Base-by-base conservation (phyloP, 2,113 vertebrate genomes). In the Halcyon malimbica region DNA sequence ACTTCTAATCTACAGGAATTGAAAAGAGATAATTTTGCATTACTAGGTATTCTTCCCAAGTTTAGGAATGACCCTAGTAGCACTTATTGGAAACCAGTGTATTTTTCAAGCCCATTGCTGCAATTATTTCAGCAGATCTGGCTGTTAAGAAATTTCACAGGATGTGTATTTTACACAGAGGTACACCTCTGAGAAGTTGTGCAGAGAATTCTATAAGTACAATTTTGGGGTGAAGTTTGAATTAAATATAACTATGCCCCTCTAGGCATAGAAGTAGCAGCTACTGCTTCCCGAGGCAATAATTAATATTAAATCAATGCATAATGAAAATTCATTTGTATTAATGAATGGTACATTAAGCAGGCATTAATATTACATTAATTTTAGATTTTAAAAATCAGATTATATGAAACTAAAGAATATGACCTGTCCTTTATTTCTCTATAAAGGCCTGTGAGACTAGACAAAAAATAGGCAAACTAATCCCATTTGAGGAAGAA, bases 321-420 rank as follows among this genome's bases (percentile, higher is more conserved):
- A 89, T 90, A 83, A 80, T 89, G 75, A 89, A 94, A 96, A 92
- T 89, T 93, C 35, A 93, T 89, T 89, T 90, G 21, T 92, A 96
- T 95, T 96, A 94, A 96, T 96, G 94, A 95, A 74, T 54, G 51
- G 64, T 46, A 24, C 46, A 95, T 90, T 93, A 77, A 77, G 35
- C 4, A 83, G 59, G 6, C 59, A 88, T 92, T 92, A 93, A 80
- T 83, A 70, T 54, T 92, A 15, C 46, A 92, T 93, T 93, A 67
- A 89, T 93, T 89, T 92, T 35, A 50, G 39, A 65, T 77, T 94
- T 80, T 37, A 16, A 60, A 94, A 81, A 59, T 14, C 33, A 59
- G 67, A 67, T 86, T n/a, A 62, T 42, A 35, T 37, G n/a, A 83
- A 77, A 42, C 2, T 57, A 85, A 57, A 80, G 29, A 69, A 20